Evolutionary conservation across 2,888 invertebrate species (phyloP), one percentile per base, ranked within the genome.

Genomic region (Aquatica leii): DNA sequence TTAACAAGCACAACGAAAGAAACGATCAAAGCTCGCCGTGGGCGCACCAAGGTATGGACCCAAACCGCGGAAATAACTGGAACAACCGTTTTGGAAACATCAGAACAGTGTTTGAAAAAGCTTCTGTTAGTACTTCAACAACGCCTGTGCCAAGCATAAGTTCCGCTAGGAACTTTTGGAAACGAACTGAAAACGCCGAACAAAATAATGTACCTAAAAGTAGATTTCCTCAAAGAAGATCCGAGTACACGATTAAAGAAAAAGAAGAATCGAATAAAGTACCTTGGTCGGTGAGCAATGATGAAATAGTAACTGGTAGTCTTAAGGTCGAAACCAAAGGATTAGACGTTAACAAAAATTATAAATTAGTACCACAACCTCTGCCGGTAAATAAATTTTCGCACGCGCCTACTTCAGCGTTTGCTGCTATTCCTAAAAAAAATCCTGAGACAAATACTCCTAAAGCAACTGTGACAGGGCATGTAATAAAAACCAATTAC

Each of bases 31-130:
- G 9, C 8, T 60, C 66, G 12, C 14, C 54, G 1, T 71, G 71
- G 71, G 41, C 55, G 15, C 57, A 63, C 14, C 54, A 62, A 24
- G 40, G 50, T 15, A 14, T 21, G 6, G 31, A 41, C 34, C 24
- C 31, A 52, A 5, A 24, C 52, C 15, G 35, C 67, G 59, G 69
- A 49, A 65, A 73, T 9, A 91, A 92, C 73, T 95, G 95, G 94
- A 91, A 88, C 73, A 92, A 85, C 74, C 86, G 93, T 66, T 95
- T 95, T 77, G 92, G 92, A 0, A 90, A 91, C 72, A 90, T 95
- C 34, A 94, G 93, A 79, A 90, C 91, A 35, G 85, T 89, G 0
- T 95, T 95, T 77, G 94, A 95, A 76, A 86, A 85, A 43, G 84
- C 84, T 3, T 81, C 83, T n/a, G 84, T 59, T 1, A 61, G 34